Base-by-base conservation (phyloP, 2,888 invertebrate genomes). In the Dimorphilus gyrociliatus region DNA sequence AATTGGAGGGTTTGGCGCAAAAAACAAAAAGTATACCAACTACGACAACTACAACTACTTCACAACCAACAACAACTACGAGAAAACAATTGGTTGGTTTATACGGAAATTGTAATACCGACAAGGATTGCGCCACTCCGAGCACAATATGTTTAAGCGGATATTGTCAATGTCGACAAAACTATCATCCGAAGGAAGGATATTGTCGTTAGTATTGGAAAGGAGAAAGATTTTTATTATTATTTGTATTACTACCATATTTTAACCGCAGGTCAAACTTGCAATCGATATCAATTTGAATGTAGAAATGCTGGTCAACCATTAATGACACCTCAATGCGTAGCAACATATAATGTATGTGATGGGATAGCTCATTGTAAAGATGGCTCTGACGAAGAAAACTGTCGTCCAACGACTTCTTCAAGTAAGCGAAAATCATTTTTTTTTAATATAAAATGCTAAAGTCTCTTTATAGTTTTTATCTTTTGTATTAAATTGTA, bases 331-430 rank as follows among this genome's bases (percentile, higher is more conserved):
- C 39, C 40, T 17, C 40, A 40, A 23, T 41, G 41, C 30, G 37
- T 41, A 19, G 41, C 40, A 4, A 32, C 40, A 14, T 41, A 41
- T 25, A 37, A 41, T 27, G 27, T 23, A 16, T 41, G 41, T 29
- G 40, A 41, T 24, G 41, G 41, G 13, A 41, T 38, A 21, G 16
- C 16, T 7, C 41, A 38, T 19, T 41, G 41, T 21, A 12, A 18
- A 19, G 41, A 41, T 27, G 30, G 28, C 3, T 38, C 38, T 7
- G 41, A 41, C 32, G 41, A 41, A 33, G 21, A 23, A 10, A 25
- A 32, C n/a, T 37, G 37, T 29, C 12, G 17, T n/a, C n/a, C n/a
- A n/a, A n/a, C n/a, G n/a, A n/a, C n/a, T n/a, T n/a, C n/a, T n/a
- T n/a, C n/a, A n/a, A n/a, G n/a, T n/a, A n/a, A n/a, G n/a, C n/a